Conservation (phyloP, 2,888 invertebrate species). For the Ommatoiulus sabulosus region DNA sequence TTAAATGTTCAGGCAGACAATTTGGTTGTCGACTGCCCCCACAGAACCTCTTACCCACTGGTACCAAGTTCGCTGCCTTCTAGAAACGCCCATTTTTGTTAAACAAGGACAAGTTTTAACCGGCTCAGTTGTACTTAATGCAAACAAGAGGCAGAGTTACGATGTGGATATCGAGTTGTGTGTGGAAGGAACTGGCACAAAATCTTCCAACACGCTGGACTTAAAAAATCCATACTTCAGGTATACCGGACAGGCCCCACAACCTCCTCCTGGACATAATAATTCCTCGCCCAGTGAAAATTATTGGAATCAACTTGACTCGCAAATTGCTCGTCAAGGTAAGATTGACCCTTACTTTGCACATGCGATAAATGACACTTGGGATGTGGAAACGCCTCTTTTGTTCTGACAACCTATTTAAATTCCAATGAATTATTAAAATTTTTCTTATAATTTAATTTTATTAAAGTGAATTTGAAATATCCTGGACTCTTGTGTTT, state of each 20-base stretch:
- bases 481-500: no score
- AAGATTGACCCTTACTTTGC: constrained; percentile 61
- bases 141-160: constrained; percentile 98
- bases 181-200: constrained; percentile 85
- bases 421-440: no score
- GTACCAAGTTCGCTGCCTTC: constrained; percentile 97
- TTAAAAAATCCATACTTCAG: constrained; percentile 99
- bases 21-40: constrained; percentile 98
- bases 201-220: constrained; percentile 92
- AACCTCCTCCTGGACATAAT: constrained; percentile 92
- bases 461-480: no score
- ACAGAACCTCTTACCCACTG: constrained; percentile 98
- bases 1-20: constrained; percentile 74
- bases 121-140: constrained; percentile 87
- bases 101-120: constrained; percentile 92
- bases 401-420: no score
- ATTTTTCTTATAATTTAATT: no score
- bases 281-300: constrained; percentile 92
- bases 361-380: no score
- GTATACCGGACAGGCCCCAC: constrained; percentile 92
- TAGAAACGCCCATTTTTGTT: constrained; percentile 93
- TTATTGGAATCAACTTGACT: constrained; percentile 88
- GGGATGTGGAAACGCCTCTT: no score
- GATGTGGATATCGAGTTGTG: constrained; percentile 96
- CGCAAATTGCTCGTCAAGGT: constrained; percentile 72